Conservation (phyloP, 2,113 vertebrate species). For the Vulpes vulpes region DNA sequence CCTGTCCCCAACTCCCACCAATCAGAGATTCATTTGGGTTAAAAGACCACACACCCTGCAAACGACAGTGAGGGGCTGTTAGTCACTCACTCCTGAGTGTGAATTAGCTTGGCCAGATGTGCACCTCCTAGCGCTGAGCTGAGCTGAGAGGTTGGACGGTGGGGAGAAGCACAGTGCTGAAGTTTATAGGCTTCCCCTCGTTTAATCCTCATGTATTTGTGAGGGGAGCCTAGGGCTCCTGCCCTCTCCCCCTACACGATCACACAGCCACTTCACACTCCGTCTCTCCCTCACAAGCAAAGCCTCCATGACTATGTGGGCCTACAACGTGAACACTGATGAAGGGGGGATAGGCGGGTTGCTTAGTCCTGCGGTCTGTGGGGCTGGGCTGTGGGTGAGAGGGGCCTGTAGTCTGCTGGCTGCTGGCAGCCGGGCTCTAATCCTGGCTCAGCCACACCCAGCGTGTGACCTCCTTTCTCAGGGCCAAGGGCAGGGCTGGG, state of each 20-base stretch:
- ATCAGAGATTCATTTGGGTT: not conserved
- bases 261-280: not conserved
- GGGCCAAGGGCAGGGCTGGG: not conserved
- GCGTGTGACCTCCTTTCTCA: not conserved
- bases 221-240: not conserved
- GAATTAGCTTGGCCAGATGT: not conserved
- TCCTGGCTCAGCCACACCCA: not conserved
- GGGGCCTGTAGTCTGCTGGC: not conserved
- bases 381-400: not conserved
- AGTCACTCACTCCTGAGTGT: not conserved
- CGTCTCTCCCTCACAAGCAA: not conserved
- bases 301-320: not conserved
- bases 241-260: fast-evolving
- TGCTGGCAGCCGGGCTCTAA: not conserved
- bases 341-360: fast-evolving
- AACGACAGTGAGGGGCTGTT: not conserved
- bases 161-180: too few relatives aligned
- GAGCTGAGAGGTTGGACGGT: not conserved
- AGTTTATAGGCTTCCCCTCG: too few relatives aligned
- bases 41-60: not conserved
- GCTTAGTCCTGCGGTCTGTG: fast-evolving
- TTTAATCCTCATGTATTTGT: too few relatives aligned
- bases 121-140: not conserved
- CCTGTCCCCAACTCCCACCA: not conserved
- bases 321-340: too few relatives aligned